Percentiles rank a stretch among this genome's conserved stretches.
Conservation (phyloP, 1,140 invertebrate species). For the Macrobrachium rosenbergii region DNA sequence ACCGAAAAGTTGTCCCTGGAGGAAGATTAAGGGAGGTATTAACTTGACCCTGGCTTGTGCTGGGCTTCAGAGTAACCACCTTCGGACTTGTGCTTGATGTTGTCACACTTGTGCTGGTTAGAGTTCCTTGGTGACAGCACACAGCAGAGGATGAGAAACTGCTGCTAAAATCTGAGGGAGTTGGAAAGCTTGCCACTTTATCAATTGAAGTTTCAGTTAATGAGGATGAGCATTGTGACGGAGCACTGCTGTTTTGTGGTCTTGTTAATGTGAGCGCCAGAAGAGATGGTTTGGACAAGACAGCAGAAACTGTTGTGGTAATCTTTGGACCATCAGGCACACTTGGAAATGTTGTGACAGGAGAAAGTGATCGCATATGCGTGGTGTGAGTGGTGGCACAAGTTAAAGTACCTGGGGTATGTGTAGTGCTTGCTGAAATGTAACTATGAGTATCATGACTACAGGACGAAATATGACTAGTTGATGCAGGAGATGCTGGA, state of each 20-base stretch:
- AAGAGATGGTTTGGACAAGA: slow-evolving; percentile 43
- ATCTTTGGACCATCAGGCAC: slow-evolving; percentile 50
- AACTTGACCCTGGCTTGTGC: slow-evolving; percentile 55
- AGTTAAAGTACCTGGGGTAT: slow-evolving; percentile 28
- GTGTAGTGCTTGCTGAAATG: slow-evolving; percentile 29
- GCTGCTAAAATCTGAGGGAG: slow-evolving; percentile 17
- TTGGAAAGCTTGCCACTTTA: slow-evolving; percentile 29
- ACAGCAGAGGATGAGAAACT: slow-evolving; percentile 13
- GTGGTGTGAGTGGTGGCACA: slow-evolving; percentile 24
- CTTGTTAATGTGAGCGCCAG: slow-evolving; percentile 50
- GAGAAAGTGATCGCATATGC: slow-evolving; percentile 36
- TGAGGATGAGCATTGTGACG: slow-evolving; percentile 38
- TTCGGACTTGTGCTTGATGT: slow-evolving; percentile 51
- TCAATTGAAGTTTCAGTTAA: slow-evolving; percentile 26
- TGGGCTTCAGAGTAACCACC: slow-evolving; percentile 65
- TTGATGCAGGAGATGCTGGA: slow-evolving; percentile 24
- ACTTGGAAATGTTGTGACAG: slow-evolving; percentile 34
- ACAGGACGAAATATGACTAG: slow-evolving; percentile 29
- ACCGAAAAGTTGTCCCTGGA: slow-evolving; percentile 65
- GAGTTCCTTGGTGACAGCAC: background rate
- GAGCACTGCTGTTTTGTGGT: slow-evolving; percentile 36
- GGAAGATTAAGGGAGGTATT: slow-evolving; percentile 61
- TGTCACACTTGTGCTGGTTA: slow-evolving; percentile 30
- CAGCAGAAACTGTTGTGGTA: slow-evolving; percentile 18
- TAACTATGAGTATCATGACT: slow-evolving; percentile 38